Base-by-base conservation (phyloP, 2,113 vertebrate genomes). In the Gopherus evgoodei region DNA sequence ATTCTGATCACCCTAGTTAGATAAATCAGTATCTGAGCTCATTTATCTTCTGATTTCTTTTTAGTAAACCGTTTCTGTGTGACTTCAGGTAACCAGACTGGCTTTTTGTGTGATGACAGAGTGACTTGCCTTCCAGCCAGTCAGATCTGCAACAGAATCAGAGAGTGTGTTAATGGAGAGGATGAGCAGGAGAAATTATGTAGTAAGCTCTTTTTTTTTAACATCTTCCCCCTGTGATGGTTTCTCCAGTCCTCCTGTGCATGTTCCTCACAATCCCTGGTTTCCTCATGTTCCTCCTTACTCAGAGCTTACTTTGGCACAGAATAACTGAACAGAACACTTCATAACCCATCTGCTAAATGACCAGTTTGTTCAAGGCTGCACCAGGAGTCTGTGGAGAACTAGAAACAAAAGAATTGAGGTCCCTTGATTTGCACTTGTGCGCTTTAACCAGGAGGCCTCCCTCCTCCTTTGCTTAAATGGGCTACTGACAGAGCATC, bases 121-220 rank as follows among this genome's bases (percentile, higher is more conserved):
- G 95, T 11, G 47, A 98, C 95, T 50, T 99, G 99, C 49, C 44
- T 99, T 92, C 93, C 92, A 0, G 98, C 98, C 94, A 98, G 98
- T 14, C 90, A 89, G 42, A 97, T 99, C 91, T 99, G 98, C 83
- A 97, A 99, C 3, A 31, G 94, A 2, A 1, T 86, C 79, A 89
- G 47, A 59, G 88, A 98, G 90, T 99, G 99, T 91, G 91, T 93
- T 38, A 95, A 95, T 0, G 93, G 98, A 3, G 98, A 98, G 76
- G 98, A 99, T 1, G 98, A 99, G 88, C 96, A 97, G 9, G 90
- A 98, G 75, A 10, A 93, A 80, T 95, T 98, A 95, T 99, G 99
- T 52, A 90, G 98, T 99, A 97, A 98, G 98, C 76, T 3, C 12
- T 95, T 80, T 72, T 91, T 91, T 53, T 8, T 53, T 5, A 8